phyloP scores from a whole-genome alignment of 2,888 invertebrate species.

The Biston stratarius region DNA sequence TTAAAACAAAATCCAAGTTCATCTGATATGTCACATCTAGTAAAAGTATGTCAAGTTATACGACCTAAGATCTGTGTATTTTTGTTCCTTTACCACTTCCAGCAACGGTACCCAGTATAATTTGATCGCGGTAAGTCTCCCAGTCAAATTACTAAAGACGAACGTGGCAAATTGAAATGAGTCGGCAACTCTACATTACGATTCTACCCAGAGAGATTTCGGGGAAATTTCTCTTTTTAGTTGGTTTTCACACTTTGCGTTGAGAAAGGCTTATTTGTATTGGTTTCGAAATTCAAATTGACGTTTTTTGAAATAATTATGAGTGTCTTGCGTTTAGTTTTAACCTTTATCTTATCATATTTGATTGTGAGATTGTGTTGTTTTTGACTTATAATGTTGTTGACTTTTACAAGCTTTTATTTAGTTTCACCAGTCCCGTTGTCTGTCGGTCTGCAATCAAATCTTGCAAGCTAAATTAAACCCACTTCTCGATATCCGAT shows the following conservation, averaged over 20 bases:
- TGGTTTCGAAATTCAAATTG: background rate
- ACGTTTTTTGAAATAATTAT: too few relatives aligned
- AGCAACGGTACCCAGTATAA: slow-evolving; percentile 44
- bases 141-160: slow-evolving; percentile 68
- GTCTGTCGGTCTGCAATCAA: too few relatives aligned
- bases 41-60: background rate
- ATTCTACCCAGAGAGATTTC: slow-evolving; percentile 22
- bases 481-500: too few relatives aligned
- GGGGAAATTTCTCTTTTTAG: slow-evolving; percentile 10
- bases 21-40: background rate
- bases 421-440: too few relatives aligned
- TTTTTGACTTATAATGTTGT: too few relatives aligned
- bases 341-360: too few relatives aligned
- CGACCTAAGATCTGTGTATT: background rate
- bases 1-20: too few relatives aligned
- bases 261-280: slow-evolving; percentile 2
- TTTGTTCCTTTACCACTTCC: slow-evolving; percentile 47
- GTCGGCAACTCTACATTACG: slow-evolving; percentile 45
- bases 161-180: slow-evolving; percentile 68
- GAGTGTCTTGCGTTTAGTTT: too few relatives aligned
- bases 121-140: slow-evolving; percentile 61
- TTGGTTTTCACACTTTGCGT: slow-evolving; percentile 6
- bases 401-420: too few relatives aligned
- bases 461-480: too few relatives aligned
- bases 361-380: too few relatives aligned